Conservation (phyloP, 2,113 vertebrate genomes). For the Pygoscelis antarcticus region DNA sequence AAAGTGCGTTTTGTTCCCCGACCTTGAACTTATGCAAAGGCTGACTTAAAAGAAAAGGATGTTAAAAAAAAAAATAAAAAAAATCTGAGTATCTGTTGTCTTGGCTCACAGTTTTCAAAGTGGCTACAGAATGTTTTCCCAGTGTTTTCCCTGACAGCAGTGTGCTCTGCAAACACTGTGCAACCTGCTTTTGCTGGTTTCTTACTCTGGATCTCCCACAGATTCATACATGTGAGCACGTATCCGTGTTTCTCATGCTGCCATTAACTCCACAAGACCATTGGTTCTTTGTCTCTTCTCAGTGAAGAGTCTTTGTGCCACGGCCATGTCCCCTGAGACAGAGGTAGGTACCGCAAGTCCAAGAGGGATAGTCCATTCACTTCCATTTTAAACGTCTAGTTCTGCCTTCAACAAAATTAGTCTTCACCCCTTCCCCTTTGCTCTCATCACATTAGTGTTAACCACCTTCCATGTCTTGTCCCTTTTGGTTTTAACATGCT, state of each 20-base stretch:
- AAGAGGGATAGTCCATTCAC: neutral
- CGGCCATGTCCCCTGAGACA: neutral
- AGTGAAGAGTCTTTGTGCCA: rapidly evolving
- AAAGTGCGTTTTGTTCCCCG: neutral
- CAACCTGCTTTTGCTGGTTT: neutral
- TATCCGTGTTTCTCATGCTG: neutral
- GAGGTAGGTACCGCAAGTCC: neutral
- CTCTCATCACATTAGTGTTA: neutral
- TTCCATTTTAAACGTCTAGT: neutral
- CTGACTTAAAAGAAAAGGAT: neutral
- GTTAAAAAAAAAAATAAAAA: neutral
- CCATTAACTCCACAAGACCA: neutral
- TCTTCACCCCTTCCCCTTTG: conserved; percentile 7
- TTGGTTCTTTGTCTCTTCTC: neutral
- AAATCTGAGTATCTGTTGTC: neutral
- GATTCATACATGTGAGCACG: neutral
- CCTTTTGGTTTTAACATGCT: conserved; percentile 52
- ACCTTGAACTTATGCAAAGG: neutral
- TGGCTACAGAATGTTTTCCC: neutral
- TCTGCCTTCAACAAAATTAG: neutral
- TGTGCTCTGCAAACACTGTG: neutral
- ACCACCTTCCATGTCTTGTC: neutral
- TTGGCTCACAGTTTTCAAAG: neutral
- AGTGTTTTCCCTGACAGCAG: neutral
- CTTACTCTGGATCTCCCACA: neutral